phyloP scores from a whole-genome alignment of 2,888 invertebrate species.

The Lepidocyrtoides sp. region DNA sequence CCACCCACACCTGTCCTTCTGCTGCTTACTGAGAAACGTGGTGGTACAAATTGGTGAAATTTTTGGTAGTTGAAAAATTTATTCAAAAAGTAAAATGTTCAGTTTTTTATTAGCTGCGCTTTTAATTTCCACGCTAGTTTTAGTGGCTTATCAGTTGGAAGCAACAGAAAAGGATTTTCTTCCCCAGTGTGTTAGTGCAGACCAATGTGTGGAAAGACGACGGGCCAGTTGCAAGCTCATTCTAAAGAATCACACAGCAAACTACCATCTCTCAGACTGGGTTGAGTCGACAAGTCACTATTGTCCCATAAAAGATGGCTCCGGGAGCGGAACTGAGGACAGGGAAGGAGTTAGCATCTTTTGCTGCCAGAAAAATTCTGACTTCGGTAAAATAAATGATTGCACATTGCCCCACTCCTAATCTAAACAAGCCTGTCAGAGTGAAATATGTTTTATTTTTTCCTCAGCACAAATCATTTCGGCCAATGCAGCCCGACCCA shows the following conservation, averaged over 20 bases:
- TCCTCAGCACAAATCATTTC: constrained; percentile 55
- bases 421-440: background rate
- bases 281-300: constrained; percentile 56
- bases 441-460: background rate
- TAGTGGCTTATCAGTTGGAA: constrained; percentile 48
- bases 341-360: constrained; percentile 56
- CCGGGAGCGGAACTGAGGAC: background rate
- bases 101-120: background rate
- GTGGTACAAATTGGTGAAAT: background rate
- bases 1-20: constrained; percentile 3
- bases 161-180: constrained; percentile 2
- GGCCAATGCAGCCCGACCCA: constrained; percentile 55
- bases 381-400: constrained; percentile 44
- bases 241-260: constrained; percentile 38
- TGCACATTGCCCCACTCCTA: background rate
- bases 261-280: constrained; percentile 57
- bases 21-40: background rate
- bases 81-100: background rate
- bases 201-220: constrained; percentile 44
- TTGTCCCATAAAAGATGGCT: constrained; percentile 66
- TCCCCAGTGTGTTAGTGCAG: constrained; percentile 60
- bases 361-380: constrained; percentile 67
- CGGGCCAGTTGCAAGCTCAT: constrained; percentile 33
- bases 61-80: no score
- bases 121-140: background rate